These are phyloP conservation scores for Trogon melanurus DNA, from an alignment of 2,113 vertebrate species.

Conservation along the genomic window DNA sequence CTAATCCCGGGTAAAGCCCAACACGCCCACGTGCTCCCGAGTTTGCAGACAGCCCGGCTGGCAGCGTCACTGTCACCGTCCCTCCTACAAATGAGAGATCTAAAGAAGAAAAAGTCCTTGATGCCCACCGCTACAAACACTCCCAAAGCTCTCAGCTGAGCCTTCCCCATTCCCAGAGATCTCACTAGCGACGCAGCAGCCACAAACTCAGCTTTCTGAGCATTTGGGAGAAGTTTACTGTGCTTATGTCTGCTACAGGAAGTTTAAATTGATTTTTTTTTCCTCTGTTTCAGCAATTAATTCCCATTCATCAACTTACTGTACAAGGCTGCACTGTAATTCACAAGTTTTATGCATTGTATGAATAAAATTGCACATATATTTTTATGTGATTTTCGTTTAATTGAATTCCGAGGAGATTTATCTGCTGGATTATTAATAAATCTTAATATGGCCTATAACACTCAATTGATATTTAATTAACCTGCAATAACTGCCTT, in stretches of 20 bases:
- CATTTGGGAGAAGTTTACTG: not conserved
- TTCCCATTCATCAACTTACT: conserved; percentile 64
- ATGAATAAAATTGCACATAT: conserved; percentile 72
- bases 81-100: not conserved
- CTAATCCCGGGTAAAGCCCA: not conserved
- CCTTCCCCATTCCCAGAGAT: not conserved
- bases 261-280: conserved; percentile 52
- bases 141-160: not conserved
- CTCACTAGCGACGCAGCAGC: not conserved
- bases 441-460: conserved; percentile 77
- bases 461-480: conserved; percentile 77
- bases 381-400: conserved; percentile 75
- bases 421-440: conserved; percentile 76
- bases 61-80: not conserved
- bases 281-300: conserved; percentile 54
- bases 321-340: conserved; percentile 52
- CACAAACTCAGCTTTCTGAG: not conserved
- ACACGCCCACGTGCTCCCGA: fast-evolving
- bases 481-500: conserved; percentile 73
- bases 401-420: conserved; percentile 77
- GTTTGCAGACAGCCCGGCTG: not conserved
- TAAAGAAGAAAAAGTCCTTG: not conserved
- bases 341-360: conserved; percentile 66
- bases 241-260: not conserved
- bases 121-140: fast-evolving